Evolutionary conservation across 2,888 invertebrate genomes (phyloP), one percentile per base, ranked within the genome.

Genomic region (Pachycephus smyrnensis): DNA sequence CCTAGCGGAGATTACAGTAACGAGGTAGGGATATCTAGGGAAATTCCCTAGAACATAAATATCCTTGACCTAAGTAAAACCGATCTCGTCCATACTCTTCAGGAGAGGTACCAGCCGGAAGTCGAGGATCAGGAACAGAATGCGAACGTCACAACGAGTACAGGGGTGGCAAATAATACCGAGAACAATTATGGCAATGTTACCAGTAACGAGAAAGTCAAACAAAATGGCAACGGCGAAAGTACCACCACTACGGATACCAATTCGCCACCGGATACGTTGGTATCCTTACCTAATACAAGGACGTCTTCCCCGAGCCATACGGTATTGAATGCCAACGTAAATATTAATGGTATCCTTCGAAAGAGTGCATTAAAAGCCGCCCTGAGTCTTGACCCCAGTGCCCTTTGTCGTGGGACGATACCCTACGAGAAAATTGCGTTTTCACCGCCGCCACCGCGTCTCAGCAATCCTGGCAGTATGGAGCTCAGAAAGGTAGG

Each of bases 301-400:
- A 86, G 89, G 36, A 87, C 86, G n/a, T 89, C 88, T 4, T 90
- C 91, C 68, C 90, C 91, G 11, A 90, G 81, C 82, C 90, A 87
- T 76, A 77, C 81, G 12, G 80, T 82, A 68, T 78, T 83, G n/a
- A 85, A 81, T 75, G 75, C 76, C 11, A 86, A 85, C 73, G 82
- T 85, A 3, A 87, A 86, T 69, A 86, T 89, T 11, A 91, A 91
- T 77, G 91, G 91, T 32, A 86, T 91, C 73, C 79, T 89, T n/a
- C 86, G 87, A 73, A 91, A 91, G 76, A 91, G 83, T 79, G 88
- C 90, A n/a, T 83, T 92, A 68, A 92, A 91, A 82, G 91, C 91
- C 3, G 90, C 91, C 0, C 87, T 92, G 33, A 92, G 92, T 40
- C 84, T 92, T 75, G 92, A 92, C 81, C 90, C 92, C 0, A 90